A percentile compares a stretch with the other conserved stretches of the same genome.
phyloP scores from a whole-genome alignment of 2,888 invertebrate species.

The Tenthredo mesomela region DNA sequence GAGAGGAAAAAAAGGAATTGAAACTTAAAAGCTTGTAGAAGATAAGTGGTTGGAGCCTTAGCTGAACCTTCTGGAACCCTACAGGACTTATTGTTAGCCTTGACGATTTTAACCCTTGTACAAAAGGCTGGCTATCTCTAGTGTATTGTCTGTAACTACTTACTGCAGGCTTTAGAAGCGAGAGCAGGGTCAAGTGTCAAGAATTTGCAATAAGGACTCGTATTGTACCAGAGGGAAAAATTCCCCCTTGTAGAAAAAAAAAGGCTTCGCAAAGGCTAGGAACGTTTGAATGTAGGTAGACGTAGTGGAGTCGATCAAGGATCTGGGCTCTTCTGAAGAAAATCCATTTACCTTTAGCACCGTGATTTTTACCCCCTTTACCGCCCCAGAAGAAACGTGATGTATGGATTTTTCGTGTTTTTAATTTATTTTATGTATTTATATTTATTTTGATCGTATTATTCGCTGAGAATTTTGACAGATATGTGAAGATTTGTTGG shows the following conservation, averaged over 20 bases:
- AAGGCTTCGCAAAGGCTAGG: background rate
- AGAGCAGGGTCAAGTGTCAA: conserved; percentile 35
- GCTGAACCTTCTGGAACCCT: conserved; percentile 38
- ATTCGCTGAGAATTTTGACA: conserved; percentile 16
- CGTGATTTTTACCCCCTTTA: background rate
- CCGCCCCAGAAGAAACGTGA: background rate
- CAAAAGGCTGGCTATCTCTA: conserved; percentile 7
- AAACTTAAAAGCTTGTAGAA: background rate
- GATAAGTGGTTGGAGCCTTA: background rate
- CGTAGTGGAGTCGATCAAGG: background rate
- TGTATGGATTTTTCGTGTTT: background rate
- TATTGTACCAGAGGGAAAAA: background rate
- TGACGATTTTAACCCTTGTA: conserved; percentile 17
- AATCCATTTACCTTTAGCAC: conserved; percentile 2
- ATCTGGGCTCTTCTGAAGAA: background rate
- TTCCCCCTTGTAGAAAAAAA: background rate
- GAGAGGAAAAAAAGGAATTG: background rate
- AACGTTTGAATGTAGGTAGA: conserved; percentile 6
- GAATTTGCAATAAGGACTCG: background rate
- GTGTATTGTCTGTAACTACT: conserved; percentile 15
- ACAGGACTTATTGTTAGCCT: conserved; percentile 7
- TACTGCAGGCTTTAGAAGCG: conserved; percentile 7
- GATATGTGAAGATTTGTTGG: background rate
- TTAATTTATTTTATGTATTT: background rate
- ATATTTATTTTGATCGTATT: background rate